Base-by-base conservation (phyloP, 2,113 vertebrate genomes). In the Nibea coibor region DNA sequence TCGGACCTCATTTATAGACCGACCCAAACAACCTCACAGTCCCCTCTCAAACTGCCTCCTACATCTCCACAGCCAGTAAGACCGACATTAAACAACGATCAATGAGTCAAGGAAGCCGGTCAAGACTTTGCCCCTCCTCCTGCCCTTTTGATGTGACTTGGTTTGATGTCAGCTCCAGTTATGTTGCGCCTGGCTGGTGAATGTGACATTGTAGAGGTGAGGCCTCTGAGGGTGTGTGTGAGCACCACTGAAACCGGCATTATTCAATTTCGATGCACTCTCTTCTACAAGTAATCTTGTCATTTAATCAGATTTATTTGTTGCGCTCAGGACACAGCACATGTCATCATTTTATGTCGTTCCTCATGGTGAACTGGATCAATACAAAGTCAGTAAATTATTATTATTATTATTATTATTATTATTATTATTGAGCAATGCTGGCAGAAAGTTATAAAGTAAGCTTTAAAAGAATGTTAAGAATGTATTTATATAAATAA, bases 131-230 rank as follows among this genome's bases (percentile, higher is more conserved):
- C 71, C 72, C 67, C 58, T n/a, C 50, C 85, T 31, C 43, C 73
- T 61, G 63, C 47, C 51, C 39, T 35, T 65, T 56, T 70, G 66
- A 75, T 51, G n/a, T 57, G 58, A 81, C 72, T 57, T 54, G 54
- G 75, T 81, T 81, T 65, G 77, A 84, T 91, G 90, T 91, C 88
- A 74, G 82, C 76, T 87, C 56, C 79, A 84, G 88, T 86, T 90
- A 89, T 92, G 87, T 89, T 89, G 88, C 72, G 86, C 82, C 87
- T 92, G 80, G 81, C 78, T 89, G 89, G 77, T 93, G 87, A 93
- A 90, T 91, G 87, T 76, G 73, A 78, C 62, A 69, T 85, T 85
- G 87, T 75, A 35, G 73, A 85, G 83, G 83, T 82, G 83, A 87
- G 87, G 82, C 66, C 77, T 82, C 67, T 39, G 42, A 26, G 22